Base-by-base conservation (phyloP, 2,113 vertebrate species). In the Esox niger region DNA sequence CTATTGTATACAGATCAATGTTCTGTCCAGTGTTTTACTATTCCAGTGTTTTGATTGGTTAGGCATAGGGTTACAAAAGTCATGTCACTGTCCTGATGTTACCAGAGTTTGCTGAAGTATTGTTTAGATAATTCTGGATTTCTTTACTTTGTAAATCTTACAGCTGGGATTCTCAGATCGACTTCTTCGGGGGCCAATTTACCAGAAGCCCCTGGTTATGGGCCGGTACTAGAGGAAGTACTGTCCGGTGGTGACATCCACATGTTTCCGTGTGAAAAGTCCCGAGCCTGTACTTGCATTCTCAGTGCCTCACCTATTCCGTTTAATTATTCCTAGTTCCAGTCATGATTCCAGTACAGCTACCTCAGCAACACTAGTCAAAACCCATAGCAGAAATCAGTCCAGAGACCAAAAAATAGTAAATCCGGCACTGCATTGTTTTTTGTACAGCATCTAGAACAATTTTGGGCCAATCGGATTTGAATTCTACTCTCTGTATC, bases 31-130 rank as follows among this genome's bases (percentile, higher is more conserved):
- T 86, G 84, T 81, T 33, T 27, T 49, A 75, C 80, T 86, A 86
- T 81, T 82, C 82, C 84, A 85, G 84, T 88, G 84, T 84, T 80
- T 84, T 47, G 70, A 77, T 73, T 64, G 52, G 71, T 83, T 74
- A 73, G 35, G n/a, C n/a, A n/a, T n/a, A n/a, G n/a, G n/a, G n/a
- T n/a, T n/a, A n/a, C n/a, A n/a, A n/a, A n/a, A n/a, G n/a, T n/a
- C n/a, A n/a, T n/a, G n/a, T n/a, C n/a, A n/a, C n/a, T n/a, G n/a
- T n/a, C n/a, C n/a, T n/a, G n/a, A n/a, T n/a, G n/a, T n/a, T n/a
- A n/a, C n/a, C n/a, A n/a, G n/a, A n/a, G n/a, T n/a, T n/a, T n/a
- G n/a, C n/a, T n/a, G n/a, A n/a, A n/a, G n/a, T n/a, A n/a, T n/a
- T n/a, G n/a, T n/a, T n/a, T n/a, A n/a, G n/a, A n/a, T n/a, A n/a